A percentile compares a stretch with the other conserved stretches of the same genome.
Conservation (phyloP, 2,797 vertebrate genomes). For the Peromyscus aztecus region DNA sequence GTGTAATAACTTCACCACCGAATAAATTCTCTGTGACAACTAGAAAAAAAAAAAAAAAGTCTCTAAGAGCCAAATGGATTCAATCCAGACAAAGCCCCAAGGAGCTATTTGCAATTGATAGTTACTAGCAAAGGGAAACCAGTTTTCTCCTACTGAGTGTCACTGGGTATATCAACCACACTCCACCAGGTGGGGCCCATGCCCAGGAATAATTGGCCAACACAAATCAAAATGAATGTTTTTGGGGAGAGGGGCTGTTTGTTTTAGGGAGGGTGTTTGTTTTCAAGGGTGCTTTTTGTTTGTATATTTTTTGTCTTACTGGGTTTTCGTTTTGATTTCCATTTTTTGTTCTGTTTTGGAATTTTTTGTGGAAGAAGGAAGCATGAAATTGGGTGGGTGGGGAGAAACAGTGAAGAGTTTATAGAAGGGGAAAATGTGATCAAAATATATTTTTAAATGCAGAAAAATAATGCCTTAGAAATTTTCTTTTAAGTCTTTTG, state of each 20-base stretch:
- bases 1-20: background rate
- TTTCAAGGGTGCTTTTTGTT: background rate
- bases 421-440: background rate
- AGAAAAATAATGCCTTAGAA: background rate
- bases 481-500: background rate
- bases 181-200: background rate
- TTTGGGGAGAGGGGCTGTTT: background rate
- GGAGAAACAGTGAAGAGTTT: background rate
- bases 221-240: background rate
- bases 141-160: background rate
- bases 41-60: too few species aligned
- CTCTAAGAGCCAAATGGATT: too few species aligned
- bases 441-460: background rate
- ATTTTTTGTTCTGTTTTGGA: background rate
- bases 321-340: background rate
- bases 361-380: background rate
- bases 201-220: background rate
- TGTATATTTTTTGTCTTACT: background rate
- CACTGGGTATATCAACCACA: background rate
- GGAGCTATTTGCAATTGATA: background rate
- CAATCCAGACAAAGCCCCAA: background rate
- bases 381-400: background rate
- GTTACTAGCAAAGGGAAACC: background rate
- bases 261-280: background rate
- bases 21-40: conserved; percentile 1